phyloP scores from a whole-genome alignment of 2,797 vertebrate species.

The Ambastaia sidthimunki region DNA sequence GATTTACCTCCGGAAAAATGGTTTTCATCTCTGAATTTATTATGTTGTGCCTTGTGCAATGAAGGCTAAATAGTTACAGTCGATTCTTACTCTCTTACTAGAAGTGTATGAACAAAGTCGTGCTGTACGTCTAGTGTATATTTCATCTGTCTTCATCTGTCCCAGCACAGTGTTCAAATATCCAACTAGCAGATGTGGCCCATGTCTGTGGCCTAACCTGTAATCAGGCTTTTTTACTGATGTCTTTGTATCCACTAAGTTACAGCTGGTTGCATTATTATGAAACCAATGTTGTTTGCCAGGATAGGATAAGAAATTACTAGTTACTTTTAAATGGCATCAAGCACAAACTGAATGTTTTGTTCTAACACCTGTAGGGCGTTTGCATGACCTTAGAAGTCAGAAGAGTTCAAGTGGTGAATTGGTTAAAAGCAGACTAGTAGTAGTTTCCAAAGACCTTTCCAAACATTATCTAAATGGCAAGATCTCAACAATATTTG shows the following conservation, averaged over 20 bases:
- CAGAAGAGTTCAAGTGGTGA: neutral
- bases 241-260: neutral
- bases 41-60: neutral
- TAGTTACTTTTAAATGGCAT: neutral
- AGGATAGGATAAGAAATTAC: neutral
- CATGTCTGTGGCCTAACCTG: neutral
- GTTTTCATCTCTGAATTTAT: neutral
- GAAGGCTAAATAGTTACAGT: neutral
- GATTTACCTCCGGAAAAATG: neutral
- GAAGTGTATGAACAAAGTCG: too few relatives aligned
- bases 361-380: neutral
- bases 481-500: neutral
- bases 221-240: neutral
- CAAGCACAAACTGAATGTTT: neutral
- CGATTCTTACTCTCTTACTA: neutral
- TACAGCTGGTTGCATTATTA: neutral
- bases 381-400: neutral
- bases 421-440: neutral
- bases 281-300: neutral
- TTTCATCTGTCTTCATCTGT: neutral
- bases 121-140: neutral
- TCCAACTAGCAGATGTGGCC: neutral
- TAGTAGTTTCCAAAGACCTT: slow-evolving; percentile 1
- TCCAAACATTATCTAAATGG: neutral
- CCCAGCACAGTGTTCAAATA: neutral